Evolutionary conservation across 2,888 invertebrate species (phyloP), one percentile per base, ranked within the genome.

Genomic region (Aleiodes testaceus): DNA sequence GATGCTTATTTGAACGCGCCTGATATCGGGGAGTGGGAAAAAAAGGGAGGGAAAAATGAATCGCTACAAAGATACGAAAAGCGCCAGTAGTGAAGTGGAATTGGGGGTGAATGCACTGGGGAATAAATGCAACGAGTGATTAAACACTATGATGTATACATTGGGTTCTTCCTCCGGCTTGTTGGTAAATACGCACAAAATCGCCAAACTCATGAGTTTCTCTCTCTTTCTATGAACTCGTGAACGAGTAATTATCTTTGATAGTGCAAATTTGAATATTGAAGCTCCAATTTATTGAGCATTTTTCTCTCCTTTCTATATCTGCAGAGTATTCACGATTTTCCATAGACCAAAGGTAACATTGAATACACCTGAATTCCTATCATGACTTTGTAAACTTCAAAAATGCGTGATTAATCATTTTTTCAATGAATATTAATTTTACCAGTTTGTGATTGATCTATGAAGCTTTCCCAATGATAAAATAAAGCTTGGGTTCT

Each of bases 101-200:
- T 44, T n/a, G 12, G 26, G 26, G 18, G 12, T 1, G 20, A n/a
- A 68, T 55, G 53, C 63, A 63, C 66, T 22, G 53, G 73, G 72
- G 73, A 70, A 74, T 74, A 79, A 73, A 74, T 70, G 72, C 55
- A 68, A 64, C 74, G 75, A 72, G 74, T 74, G 74, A 79, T 79
- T 76, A 78, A 78, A 78, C 76, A 76, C 75, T 72, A 53, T 66
- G 72, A 73, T 74, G 50, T 72, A 74, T 75, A 72, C 74, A 79
- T 79, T 78, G 73, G 74, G 75, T 75, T 77, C 80, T 79, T 75
- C 80, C 79, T 75, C 75, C 74, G 75, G 77, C 80, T 77, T 78
- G 79, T 78, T 76, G 74, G 78, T 78, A 80, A 81, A 80, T 77
- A 80, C 75, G 74, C 59, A 64, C 65, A 36, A 77, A 75, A 78